A percentile compares a stretch with the other conserved stretches of the same genome.
Conservation (phyloP, 2,888 invertebrate genomes). For the Ischnura elegans region DNA sequence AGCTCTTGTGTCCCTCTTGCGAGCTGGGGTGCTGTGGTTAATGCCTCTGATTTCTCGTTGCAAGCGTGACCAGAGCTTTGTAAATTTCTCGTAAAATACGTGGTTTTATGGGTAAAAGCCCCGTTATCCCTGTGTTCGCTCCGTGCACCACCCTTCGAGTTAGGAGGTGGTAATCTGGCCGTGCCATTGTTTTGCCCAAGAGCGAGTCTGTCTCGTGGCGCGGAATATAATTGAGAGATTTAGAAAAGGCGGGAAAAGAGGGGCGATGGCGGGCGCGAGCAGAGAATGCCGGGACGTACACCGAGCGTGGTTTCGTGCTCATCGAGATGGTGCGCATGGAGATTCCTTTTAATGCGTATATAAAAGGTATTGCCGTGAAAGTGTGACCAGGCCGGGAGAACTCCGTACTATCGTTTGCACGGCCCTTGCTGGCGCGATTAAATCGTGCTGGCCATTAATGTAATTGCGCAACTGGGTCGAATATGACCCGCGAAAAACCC, state of each 20-base stretch:
- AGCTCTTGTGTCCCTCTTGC: too few relatives aligned
- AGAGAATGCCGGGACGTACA: background rate
- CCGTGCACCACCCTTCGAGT: background rate
- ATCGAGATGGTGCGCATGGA: background rate
- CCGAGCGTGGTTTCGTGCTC: background rate
- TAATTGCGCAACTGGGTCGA: background rate
- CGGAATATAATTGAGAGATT: background rate
- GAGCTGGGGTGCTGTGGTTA: background rate
- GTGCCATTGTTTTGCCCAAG: background rate
- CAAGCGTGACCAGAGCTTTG: background rate
- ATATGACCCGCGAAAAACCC: background rate
- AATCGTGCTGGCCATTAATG: background rate
- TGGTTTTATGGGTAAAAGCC: background rate
- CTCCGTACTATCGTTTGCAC: background rate
- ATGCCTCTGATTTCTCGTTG: background rate
- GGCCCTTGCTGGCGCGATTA: background rate
- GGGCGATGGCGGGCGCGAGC: background rate
- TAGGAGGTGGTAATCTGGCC: background rate
- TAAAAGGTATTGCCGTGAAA: background rate
- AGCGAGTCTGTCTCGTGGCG: background rate
- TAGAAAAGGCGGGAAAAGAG: background rate
- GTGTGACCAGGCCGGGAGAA: background rate
- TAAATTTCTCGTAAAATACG: background rate
- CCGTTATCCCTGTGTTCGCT: background rate
- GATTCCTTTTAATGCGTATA: background rate